Conservation (phyloP, 2,113 vertebrate species). For the Chloropsis cyanopogon region DNA sequence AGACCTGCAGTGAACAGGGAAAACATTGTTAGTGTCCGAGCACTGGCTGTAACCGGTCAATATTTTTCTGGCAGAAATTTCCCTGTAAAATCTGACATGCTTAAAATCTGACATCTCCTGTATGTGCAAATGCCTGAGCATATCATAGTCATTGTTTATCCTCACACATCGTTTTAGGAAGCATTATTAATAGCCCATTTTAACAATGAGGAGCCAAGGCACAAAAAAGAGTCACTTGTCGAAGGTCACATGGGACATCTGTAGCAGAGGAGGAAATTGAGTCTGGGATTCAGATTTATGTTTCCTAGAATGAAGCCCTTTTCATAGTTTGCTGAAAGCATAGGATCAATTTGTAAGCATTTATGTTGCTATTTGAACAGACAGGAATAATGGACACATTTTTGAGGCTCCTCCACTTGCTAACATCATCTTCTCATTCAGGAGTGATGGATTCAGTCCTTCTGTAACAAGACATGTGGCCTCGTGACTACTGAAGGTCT, state of each 20-base stretch:
- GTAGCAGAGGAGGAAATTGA: slow-evolving; percentile 2
- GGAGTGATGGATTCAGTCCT: not conserved
- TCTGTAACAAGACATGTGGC: not conserved
- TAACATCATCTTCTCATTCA: not conserved
- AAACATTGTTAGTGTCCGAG: not conserved
- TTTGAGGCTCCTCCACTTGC: not conserved
- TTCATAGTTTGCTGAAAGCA: not conserved
- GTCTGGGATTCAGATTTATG: not conserved
- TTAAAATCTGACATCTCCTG: not conserved
- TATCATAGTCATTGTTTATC: not conserved
- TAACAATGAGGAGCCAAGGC: not conserved
- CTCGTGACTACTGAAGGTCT: not conserved
- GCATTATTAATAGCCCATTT: not conserved
- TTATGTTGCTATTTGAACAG: not conserved
- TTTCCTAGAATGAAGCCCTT: not conserved
- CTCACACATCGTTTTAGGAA: not conserved
- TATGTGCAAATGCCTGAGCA: not conserved
- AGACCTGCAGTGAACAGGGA: not conserved
- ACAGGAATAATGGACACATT: not conserved
- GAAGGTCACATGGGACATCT: not conserved
- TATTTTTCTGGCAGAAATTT: not conserved
- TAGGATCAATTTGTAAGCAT: slow-evolving; percentile 27
- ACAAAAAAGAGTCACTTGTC: not conserved
- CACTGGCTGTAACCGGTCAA: not conserved
- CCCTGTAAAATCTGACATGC: not conserved